These are phyloP conservation scores for Mesembrinibis cayennensis DNA, from an alignment of 2,113 vertebrate genomes.

Conservation along the genomic window DNA sequence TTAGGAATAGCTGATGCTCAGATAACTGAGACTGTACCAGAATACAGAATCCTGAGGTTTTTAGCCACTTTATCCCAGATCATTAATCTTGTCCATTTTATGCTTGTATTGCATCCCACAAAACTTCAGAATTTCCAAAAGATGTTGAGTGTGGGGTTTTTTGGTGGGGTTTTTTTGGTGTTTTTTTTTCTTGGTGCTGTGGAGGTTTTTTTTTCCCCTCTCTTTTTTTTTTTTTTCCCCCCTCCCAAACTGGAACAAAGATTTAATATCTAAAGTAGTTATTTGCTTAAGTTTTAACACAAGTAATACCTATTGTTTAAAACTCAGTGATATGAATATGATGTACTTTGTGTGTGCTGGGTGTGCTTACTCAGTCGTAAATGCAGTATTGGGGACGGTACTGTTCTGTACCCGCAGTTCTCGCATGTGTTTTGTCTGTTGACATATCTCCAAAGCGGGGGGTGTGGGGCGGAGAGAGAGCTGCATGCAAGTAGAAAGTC, in stretches of 20 bases:
- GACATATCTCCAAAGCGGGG: neutral
- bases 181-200: neutral
- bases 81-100: conserved; percentile 44
- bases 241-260: neutral
- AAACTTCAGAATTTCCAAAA: neutral
- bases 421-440: neutral
- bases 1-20: conserved; percentile 43
- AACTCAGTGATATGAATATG: neutral
- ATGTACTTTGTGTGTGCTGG: neutral
- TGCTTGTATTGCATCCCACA: conserved; percentile 25
- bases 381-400: neutral
- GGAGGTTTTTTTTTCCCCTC: no score
- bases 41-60: conserved; percentile 36
- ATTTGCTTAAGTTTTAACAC: neutral
- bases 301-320: neutral
- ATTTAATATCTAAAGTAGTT: neutral
- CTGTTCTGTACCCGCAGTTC: neutral
- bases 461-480: neutral
- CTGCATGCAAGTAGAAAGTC: neutral
- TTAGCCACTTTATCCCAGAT: conserved; percentile 41
- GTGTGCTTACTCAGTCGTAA: neutral
- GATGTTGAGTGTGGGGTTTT: neutral
- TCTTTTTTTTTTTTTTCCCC: fast-evolving
- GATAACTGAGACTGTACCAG: conserved; percentile 17
- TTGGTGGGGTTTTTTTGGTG: neutral